Conservation (phyloP, 2,113 vertebrate species). For the Andinoacara biseriatus region DNA sequence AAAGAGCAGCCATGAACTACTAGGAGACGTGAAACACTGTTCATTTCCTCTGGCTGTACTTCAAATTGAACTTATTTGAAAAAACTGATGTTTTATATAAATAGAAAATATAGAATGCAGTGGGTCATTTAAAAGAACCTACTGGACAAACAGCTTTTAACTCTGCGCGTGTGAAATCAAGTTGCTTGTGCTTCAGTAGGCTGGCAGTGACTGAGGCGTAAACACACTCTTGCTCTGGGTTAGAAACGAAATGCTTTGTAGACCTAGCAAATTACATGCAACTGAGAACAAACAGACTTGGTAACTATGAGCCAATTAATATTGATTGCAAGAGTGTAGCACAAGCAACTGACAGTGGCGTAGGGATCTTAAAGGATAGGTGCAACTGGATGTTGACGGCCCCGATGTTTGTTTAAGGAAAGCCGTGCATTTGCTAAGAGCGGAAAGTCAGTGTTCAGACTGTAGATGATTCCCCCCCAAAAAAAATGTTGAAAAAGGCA, state of each 20-base stretch:
- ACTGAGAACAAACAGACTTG: conserved; percentile 54
- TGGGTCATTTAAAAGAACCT: accelerated
- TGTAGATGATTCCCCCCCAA: conserved; percentile 20
- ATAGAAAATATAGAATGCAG: neutral
- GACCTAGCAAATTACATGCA: conserved; percentile 26
- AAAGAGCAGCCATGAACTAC: too few species aligned
- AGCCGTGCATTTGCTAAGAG: neutral
- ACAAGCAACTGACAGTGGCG: neutral
- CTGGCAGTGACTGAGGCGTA: conserved; percentile 13
- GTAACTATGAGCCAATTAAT: conserved; percentile 48
- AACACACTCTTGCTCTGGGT: conserved; percentile 14
- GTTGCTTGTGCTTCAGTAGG: neutral
- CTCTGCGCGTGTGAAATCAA: neutral
- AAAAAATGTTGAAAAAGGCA: conserved; percentile 29
- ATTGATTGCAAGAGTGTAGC: conserved; percentile 15
- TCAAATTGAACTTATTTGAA: neutral
- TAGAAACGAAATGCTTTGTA: conserved; percentile 39
- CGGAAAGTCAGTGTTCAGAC: conserved; percentile 15
- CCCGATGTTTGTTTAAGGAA: neutral
- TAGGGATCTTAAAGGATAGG: neutral
- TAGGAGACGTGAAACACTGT: too few species aligned
- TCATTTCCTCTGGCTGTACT: neutral
- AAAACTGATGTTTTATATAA: neutral
- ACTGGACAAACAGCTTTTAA: conserved; percentile 6
- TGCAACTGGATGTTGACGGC: neutral